phyloP scores from a whole-genome alignment of 2,797 vertebrate genomes.

The Ctenopoma kingsleyae region DNA sequence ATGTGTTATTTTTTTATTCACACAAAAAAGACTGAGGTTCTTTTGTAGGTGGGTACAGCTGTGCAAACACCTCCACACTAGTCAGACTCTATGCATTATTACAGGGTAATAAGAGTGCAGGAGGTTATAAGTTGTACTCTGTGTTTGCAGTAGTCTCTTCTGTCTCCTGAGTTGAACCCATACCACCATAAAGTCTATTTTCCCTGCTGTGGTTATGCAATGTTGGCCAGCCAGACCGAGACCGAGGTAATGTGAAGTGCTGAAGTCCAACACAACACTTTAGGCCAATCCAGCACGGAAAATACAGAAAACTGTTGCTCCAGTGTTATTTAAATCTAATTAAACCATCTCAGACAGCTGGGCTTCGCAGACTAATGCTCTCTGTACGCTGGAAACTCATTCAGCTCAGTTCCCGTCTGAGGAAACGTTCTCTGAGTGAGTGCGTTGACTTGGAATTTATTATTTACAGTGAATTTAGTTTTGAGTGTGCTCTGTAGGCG shows the following conservation, averaged over 20 bases:
- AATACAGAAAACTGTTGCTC: slow-evolving; percentile 47
- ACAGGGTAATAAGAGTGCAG: not conserved
- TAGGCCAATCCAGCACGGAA: slow-evolving; percentile 26
- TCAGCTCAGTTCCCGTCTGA: not conserved
- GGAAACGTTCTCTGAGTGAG: not conserved
- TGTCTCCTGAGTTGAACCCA: slow-evolving; percentile 30
- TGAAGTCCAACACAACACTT: slow-evolving; percentile 35
- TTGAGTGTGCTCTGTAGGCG: slow-evolving; percentile 4
- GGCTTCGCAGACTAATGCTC: slow-evolving; percentile 17
- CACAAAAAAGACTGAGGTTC: fast-evolving
- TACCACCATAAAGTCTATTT: slow-evolving; percentile 39
- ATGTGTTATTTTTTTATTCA: not conserved
- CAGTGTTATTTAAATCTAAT: slow-evolving; percentile 48
- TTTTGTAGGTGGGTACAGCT: slow-evolving; percentile 27
- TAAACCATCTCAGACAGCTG: slow-evolving; percentile 35
- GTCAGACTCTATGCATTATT: not conserved
- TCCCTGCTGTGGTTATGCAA: slow-evolving; percentile 44
- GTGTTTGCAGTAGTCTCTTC: slow-evolving; percentile 24
- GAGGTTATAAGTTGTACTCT: not conserved
- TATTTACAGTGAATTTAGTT: not conserved
- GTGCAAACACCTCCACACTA: slow-evolving; percentile 37
- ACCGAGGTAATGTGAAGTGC: slow-evolving; percentile 40
- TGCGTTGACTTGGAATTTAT: not conserved
- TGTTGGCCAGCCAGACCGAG: slow-evolving; percentile 17
- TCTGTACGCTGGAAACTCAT: not conserved